Base-by-base conservation (phyloP, 1,140 invertebrate species). In the Eciton burchellii region DNA sequence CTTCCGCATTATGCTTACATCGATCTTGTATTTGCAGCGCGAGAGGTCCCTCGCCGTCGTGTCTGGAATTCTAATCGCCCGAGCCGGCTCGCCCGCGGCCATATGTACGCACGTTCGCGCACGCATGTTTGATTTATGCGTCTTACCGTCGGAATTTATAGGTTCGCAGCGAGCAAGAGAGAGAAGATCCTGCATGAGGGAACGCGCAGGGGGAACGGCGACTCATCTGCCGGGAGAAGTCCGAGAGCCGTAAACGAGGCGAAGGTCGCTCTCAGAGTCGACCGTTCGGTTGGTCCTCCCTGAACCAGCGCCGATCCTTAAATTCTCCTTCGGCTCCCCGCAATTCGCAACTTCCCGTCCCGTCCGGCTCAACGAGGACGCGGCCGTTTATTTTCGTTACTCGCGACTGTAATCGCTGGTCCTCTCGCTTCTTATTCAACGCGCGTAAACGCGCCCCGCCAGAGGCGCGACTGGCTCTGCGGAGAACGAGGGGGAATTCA, bases 81-180 rank as follows among this genome's bases (percentile, higher is more conserved):
- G 59, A 73, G 26, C 41, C 19, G 29, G 81, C 14, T 49, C 45
- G 9, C 21, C 24, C 71, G 56, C 41, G 73, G 76, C 35, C 62
- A 29, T 66, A 59, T 60, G 52, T 26, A 82, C 47, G 62, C 54
- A 76, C 79, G 82, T 74, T 81, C 71, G 52, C 71, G 54, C 82
- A 88, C 86, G 86, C 86, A 76, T 66, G 83, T 49, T 56, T 88
- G 86, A 88, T 88, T 87, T 88, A 88, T 88, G 87, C 87, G 83
- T 86, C 47, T 76, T 83, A 77, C 76, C 79, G 66, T 73, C 26
- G 72, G 72, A 88, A 88, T 88, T 88, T 88, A 88, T 85, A 72
- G 81, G 79, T 83, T 85, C 72, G 72, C 83, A 56, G 43, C 12
- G 47, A 79, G 60, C 72, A 6, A 63, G 83, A 59, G 35, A 35